phyloP scores from a whole-genome alignment of 1,140 invertebrate species.

The Drosophila novamexicana region DNA sequence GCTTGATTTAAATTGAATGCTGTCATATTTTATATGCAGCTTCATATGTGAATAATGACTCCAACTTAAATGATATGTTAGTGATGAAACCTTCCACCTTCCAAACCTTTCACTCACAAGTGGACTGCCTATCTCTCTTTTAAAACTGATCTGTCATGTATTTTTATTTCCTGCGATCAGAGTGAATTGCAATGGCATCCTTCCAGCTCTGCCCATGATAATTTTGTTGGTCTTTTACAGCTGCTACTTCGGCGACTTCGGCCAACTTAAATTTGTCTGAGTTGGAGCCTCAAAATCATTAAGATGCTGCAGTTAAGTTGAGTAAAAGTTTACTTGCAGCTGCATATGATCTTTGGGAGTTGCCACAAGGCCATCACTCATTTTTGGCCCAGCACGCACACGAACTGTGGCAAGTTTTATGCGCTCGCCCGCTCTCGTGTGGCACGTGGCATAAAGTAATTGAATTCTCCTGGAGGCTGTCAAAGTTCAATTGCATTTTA shows the following conservation, averaged over 20 bases:
- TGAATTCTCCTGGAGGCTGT: conserved; percentile 20
- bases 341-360: conserved; percentile 5
- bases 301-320: conserved; percentile 13
- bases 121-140: too few species aligned
- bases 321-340: conserved; percentile 3
- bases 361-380: conserved; percentile 18
- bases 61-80: too few species aligned
- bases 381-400: not conserved
- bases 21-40: not conserved
- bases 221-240: conserved; percentile 3
- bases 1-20: not conserved
- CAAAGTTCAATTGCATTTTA: conserved; percentile 38
- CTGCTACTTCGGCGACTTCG: not conserved
- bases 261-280: not conserved
- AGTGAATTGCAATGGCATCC: too few species aligned
- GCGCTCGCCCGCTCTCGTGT: not conserved
- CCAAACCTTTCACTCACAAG: too few species aligned
- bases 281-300: conserved; percentile 7
- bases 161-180: too few species aligned
- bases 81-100: too few species aligned
- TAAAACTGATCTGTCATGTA: too few species aligned
- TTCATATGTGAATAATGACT: too few species aligned
- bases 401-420: conserved; percentile 11
- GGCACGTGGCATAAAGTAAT: conserved; percentile 23
- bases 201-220: too few species aligned